These are phyloP conservation scores for Etheostoma perlongum DNA, from an alignment of 2,797 vertebrate species.

Conservation along the genomic window DNA sequence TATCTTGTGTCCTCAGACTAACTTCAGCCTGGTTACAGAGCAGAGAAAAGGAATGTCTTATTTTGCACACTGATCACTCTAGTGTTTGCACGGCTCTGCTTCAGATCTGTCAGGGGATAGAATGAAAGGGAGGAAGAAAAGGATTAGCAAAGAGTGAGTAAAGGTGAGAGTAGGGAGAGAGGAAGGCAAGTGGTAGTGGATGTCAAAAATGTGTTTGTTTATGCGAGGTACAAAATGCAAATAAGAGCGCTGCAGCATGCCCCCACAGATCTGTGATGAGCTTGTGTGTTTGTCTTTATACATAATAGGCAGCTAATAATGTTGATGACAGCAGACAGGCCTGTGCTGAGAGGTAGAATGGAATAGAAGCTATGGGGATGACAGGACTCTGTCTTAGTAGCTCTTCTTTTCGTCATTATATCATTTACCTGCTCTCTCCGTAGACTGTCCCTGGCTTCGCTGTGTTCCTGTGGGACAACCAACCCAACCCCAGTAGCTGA, in stretches of 20 bases:
- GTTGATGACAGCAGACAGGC: conserved; percentile 56
- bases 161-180: conserved; percentile 33
- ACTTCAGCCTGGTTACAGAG: conserved; percentile 74
- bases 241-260: conserved; percentile 53
- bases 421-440: conserved; percentile 64
- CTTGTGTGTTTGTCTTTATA: conserved; percentile 52
- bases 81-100: conserved; percentile 44
- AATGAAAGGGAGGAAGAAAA: conserved; percentile 32
- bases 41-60: conserved; percentile 70
- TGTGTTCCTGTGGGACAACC: conserved; percentile 80
- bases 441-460: conserved; percentile 85
- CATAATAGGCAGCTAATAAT: conserved; percentile 54
- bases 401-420: conserved; percentile 51
- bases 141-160: conserved; percentile 45
- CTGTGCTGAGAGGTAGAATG: conserved; percentile 43
- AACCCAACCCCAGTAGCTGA: conserved; percentile 78
- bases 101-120: conserved; percentile 49
- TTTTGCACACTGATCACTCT: conserved; percentile 67
- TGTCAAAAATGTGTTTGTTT: conserved; percentile 56
- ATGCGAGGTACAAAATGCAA: conserved; percentile 61
- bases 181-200: conserved; percentile 17
- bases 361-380: conserved; percentile 39
- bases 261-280: conserved; percentile 56
- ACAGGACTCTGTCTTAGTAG: conserved; percentile 16
- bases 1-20: conserved; percentile 74